phyloP scores from a whole-genome alignment of 2,888 invertebrate genomes.

The Chirona hameri region DNA sequence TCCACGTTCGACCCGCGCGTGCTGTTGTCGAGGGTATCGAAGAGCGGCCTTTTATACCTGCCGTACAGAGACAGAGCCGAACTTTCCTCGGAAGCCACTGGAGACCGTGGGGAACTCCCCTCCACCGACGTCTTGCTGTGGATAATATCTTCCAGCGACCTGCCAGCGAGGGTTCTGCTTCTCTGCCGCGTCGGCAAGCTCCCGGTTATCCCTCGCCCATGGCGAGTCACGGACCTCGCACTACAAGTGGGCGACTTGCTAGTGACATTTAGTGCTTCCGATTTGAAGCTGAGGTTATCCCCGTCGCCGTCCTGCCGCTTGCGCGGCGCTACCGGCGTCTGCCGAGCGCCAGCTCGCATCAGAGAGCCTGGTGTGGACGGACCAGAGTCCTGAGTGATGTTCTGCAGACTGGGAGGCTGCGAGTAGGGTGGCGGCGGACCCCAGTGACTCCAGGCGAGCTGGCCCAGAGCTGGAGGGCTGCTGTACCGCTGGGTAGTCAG shows the following conservation, averaged over 20 bases:
- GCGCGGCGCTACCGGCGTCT: constrained; percentile 81
- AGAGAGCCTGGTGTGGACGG: constrained; percentile 62
- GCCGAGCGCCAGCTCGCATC: constrained; percentile 74
- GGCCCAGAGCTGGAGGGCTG: constrained; percentile 47
- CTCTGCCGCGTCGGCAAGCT: constrained; percentile 73
- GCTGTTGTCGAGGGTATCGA: constrained; percentile 51
- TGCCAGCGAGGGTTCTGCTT: constrained; percentile 55
- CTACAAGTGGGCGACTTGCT: constrained; percentile 40
- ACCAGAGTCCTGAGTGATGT: constrained; percentile 34
- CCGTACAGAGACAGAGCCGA: constrained; percentile 35
- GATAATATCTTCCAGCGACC: constrained; percentile 72
- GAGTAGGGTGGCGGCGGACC: constrained; percentile 82
- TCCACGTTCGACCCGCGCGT: constrained; percentile 32
- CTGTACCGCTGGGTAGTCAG: constrained; percentile 63
- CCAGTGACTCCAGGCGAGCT: constrained; percentile 58
- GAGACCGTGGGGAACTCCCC: constrained; percentile 41
- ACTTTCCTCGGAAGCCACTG: constrained; percentile 39
- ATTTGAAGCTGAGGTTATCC: constrained; percentile 74
- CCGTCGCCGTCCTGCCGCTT: constrained; percentile 73
- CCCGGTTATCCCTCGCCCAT: constrained; percentile 65
- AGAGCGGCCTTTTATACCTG: constrained; percentile 59
- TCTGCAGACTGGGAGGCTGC: constrained; percentile 42
- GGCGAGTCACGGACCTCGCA: constrained; percentile 67
- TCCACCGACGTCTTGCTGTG: constrained; percentile 41
- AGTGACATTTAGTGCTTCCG: constrained; percentile 66